Percentiles rank a stretch among this genome's conserved stretches.
Conservation (phyloP, 2,113 vertebrate genomes). For the Cepphus grylle region DNA sequence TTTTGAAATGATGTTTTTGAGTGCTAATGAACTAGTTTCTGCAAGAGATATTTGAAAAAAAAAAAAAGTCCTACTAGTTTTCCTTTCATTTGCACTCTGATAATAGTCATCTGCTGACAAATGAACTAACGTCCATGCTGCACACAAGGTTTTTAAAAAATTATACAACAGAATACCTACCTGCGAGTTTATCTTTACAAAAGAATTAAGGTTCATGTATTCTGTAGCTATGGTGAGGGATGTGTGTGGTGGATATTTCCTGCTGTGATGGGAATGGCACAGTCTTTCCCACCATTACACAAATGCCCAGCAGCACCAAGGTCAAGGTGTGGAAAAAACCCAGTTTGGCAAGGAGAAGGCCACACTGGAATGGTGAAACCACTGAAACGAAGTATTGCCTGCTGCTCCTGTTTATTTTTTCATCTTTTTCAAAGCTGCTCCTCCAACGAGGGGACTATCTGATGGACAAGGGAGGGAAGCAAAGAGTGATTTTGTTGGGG, state of each 20-base stretch:
- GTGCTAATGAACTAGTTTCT: background rate
- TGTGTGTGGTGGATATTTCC: background rate
- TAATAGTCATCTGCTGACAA: background rate
- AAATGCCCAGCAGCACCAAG: background rate
- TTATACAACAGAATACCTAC: background rate
- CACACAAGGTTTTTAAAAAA: background rate
- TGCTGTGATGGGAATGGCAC: background rate
- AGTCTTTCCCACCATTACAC: background rate
- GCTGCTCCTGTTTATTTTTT: background rate
- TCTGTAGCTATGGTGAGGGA: background rate
- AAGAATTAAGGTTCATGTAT: background rate
- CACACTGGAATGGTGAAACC: background rate
- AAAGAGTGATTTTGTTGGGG: background rate
- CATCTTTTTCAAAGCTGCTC: background rate
- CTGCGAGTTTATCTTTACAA: background rate
- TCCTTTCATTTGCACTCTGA: background rate
- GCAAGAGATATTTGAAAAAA: background rate
- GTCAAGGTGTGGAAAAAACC: background rate
- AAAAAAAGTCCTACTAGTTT: background rate
- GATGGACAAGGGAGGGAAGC: background rate
- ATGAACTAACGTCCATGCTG: background rate
- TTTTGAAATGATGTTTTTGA: background rate
- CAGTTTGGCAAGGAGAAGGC: background rate
- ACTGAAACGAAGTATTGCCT: background rate
- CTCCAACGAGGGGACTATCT: accelerated